These are phyloP conservation scores for Streblospio benedicti DNA, from an alignment of 1,140 invertebrate genomes.

Conservation along the genomic window DNA sequence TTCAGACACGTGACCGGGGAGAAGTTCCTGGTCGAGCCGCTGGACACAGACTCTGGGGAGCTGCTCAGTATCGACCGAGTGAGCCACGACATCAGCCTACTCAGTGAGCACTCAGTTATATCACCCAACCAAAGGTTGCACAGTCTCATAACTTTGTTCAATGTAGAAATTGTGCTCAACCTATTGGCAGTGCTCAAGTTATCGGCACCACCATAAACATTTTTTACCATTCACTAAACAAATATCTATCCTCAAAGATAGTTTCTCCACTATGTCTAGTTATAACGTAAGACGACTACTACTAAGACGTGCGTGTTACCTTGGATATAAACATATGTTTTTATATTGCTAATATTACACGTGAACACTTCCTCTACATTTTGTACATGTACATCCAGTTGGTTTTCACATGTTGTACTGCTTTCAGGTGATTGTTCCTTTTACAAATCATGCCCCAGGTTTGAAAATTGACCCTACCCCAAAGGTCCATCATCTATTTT, in stretches of 20 bases:
- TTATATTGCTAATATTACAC: background rate
- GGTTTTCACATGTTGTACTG: background rate
- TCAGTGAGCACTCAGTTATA: slow-evolving; percentile 49
- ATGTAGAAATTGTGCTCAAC: background rate
- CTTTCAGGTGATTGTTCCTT: background rate
- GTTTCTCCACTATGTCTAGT: background rate
- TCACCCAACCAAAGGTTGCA: background rate
- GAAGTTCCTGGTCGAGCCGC: slow-evolving; percentile 64
- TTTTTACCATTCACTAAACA: background rate
- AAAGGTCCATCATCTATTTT: background rate
- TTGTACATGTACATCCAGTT: background rate
- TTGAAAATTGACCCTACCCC: background rate
- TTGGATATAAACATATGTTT: background rate
- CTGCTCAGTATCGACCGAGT: slow-evolving; percentile 64
- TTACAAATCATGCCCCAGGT: background rate
- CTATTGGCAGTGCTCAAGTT: background rate
- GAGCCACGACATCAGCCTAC: slow-evolving; percentile 58
- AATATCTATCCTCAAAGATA: background rate
- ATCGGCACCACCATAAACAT: too few species aligned
- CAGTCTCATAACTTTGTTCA: background rate
- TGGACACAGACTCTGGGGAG: slow-evolving; percentile 49
- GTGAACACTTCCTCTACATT: background rate
- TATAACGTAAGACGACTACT: slow-evolving; percentile 4
- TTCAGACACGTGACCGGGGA: slow-evolving; percentile 61
- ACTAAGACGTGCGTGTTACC: too few species aligned